These are phyloP conservation scores for Oostethus manadensis DNA, from an alignment of 2,113 vertebrate species.

Conservation along the genomic window DNA sequence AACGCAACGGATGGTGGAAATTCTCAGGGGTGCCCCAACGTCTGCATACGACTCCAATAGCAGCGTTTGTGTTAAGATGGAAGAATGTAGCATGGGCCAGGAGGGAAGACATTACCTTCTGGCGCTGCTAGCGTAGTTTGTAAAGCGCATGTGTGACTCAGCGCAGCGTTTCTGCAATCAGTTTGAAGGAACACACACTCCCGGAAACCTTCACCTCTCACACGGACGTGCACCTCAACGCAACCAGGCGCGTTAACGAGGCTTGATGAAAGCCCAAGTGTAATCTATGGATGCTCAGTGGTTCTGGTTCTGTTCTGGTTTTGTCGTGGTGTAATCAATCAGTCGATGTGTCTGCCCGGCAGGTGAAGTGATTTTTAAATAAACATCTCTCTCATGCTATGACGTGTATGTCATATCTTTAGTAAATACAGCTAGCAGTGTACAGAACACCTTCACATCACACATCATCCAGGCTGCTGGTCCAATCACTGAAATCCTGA, in stretches of 20 bases:
- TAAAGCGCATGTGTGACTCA: background rate
- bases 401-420: conserved; percentile 14
- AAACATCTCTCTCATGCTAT: conserved; percentile 28
- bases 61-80: background rate
- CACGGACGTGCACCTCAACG: background rate
- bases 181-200: background rate
- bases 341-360: background rate
- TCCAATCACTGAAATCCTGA: no score
- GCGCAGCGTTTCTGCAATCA: no score
- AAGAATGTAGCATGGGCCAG: background rate
- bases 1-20: no score
- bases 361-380: conserved; percentile 27
- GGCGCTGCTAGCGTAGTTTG: background rate
- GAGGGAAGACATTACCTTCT: background rate
- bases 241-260: conserved; percentile 19
- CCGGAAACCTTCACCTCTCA: background rate
- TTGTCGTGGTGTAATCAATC: conserved; percentile 3
- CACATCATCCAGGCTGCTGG: no score
- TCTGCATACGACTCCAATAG: background rate
- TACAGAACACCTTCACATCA: conserved; percentile 22
- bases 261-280: conserved; percentile 29
- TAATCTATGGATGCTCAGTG: background rate
- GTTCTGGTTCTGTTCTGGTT: conserved; percentile 36
- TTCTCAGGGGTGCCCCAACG: conserved; percentile 4
- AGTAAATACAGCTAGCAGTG: conserved; percentile 30